Percentiles rank a stretch among this genome's conserved stretches.
Conservation (phyloP, 2,113 vertebrate genomes). For the Lonchura striata region DNA sequence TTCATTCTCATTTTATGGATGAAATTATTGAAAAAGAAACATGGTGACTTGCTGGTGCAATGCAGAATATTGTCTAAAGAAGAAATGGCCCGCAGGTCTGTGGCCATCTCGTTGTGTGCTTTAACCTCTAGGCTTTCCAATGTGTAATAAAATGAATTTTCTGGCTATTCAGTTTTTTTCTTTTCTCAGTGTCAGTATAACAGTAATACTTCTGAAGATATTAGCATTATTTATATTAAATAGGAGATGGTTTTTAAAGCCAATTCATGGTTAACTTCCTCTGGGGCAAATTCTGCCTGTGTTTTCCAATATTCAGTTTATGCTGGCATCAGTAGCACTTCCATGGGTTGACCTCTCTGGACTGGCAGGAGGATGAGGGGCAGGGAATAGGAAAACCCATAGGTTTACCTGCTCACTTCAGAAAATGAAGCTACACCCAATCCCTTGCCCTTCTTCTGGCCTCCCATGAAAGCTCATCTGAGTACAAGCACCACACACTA, state of each 20-base stretch:
- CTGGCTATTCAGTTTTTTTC: neutral
- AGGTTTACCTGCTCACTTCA: neutral
- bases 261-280: neutral
- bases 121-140: neutral
- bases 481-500: neutral
- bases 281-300: neutral
- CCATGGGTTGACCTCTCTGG: neutral
- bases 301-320: neutral
- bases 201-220: neutral
- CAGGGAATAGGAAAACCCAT: neutral
- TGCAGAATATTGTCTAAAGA: neutral
- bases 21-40: neutral
- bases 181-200: neutral
- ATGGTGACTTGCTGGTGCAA: neutral
- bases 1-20: neutral
- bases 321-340: neutral
- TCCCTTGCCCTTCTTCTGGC: neutral
- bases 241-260: neutral
- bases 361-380: neutral
- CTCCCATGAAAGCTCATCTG: neutral
- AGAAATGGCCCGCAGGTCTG: neutral
- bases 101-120: neutral
- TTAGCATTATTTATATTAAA: neutral
- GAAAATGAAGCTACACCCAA: neutral
- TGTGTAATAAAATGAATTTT: neutral